Evolutionary conservation across 2,888 invertebrate genomes (phyloP).

Genomic region (Amblyjoppa proteus): DNA sequence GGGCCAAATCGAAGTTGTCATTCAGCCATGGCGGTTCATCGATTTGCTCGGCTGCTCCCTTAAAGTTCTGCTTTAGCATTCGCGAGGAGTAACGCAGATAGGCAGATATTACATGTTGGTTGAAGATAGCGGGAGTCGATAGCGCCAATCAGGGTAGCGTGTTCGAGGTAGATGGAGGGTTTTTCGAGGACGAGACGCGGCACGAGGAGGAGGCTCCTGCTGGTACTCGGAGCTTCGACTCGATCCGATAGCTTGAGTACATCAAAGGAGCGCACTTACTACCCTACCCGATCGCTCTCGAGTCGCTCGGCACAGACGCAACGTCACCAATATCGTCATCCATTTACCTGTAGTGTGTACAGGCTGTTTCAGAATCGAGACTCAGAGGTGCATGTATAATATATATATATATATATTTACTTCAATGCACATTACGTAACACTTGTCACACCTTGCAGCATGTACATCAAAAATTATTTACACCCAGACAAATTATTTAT

Average conservation of each 20-base stretch:
- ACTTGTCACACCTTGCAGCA: too few relatives aligned
- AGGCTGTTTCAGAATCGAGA: constrained; percentile 6
- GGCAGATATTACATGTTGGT: background rate
- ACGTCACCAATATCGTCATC: constrained; percentile 28
- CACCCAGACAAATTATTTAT: too few relatives aligned
- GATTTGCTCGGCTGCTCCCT: background rate
- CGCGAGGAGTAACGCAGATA: background rate
- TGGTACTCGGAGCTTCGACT: constrained; percentile 41
- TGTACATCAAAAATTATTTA: too few relatives aligned
- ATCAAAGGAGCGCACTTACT: constrained; percentile 71
- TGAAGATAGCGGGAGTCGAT: constrained; percentile 2
- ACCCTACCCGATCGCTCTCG: constrained; percentile 20
- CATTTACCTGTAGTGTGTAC: background rate
- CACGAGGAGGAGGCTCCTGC: constrained; percentile 21
- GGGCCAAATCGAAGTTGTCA: constrained; percentile 1
- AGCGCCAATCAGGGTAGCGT: background rate
- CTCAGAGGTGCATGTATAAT: background rate
- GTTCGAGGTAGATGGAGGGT: background rate
- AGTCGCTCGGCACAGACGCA: constrained; percentile 22
- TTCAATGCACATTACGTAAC: too few relatives aligned
- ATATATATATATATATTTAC: too few relatives aligned
- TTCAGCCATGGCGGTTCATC: background rate
- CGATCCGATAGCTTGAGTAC: constrained; percentile 69
- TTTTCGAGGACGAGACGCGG: constrained; percentile 46
- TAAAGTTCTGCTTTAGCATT: background rate